Evolutionary conservation across 2,797 vertebrate species (phyloP).

Genomic region (Masticophis lateralis): DNA sequence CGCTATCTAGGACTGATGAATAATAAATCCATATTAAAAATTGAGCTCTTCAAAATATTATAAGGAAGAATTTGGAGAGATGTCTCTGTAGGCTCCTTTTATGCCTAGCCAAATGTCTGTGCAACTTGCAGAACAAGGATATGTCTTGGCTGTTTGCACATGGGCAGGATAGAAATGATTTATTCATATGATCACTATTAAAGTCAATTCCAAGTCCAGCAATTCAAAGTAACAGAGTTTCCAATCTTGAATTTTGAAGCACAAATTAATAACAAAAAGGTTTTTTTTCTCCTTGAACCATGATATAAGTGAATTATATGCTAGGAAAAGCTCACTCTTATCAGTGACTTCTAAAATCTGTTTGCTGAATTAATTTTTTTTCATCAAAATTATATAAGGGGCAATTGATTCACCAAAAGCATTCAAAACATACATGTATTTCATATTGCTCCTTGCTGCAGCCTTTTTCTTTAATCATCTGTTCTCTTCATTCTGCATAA

Average conservation of each 20-base stretch:
- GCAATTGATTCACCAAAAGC: slow-evolving; percentile 6
- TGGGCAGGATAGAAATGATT: background rate
- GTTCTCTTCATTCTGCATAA: background rate
- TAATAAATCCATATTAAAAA: background rate
- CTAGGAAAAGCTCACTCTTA: slow-evolving; percentile 23
- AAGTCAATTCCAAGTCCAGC: background rate
- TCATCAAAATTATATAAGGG: background rate
- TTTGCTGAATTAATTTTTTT: slow-evolving; percentile 19
- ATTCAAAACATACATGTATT: background rate
- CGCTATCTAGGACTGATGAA: background rate
- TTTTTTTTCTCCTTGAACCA: background rate
- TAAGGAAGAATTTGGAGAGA: background rate
- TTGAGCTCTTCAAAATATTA: background rate
- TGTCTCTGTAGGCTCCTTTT: background rate
- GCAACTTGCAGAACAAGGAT: slow-evolving; percentile 9
- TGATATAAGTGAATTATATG: slow-evolving; percentile 42
- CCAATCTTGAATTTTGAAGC: accelerated
- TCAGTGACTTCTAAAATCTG: background rate
- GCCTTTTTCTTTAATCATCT: background rate
- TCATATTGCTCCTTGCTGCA: background rate
- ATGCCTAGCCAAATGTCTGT: background rate
- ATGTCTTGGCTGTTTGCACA: background rate
- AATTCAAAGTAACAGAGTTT: background rate
- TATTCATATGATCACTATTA: background rate
- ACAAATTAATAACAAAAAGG: background rate